Evolutionary conservation across 1,140 invertebrate species (phyloP).

Genomic region (Pseudoatta argentina): DNA sequence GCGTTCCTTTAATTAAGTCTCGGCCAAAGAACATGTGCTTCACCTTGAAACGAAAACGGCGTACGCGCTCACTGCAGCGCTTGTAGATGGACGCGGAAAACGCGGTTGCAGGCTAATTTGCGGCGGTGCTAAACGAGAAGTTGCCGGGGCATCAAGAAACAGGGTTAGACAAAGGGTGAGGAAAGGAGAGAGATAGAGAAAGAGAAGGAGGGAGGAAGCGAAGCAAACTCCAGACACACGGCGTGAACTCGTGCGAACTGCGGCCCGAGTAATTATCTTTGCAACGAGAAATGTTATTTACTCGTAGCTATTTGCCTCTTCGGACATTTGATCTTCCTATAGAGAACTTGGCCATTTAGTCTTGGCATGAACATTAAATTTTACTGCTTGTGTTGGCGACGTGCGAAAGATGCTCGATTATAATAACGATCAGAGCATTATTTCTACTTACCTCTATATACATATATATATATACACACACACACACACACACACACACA

Average conservation of each 20-base stretch:
- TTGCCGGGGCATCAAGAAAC: slow-evolving; percentile 59
- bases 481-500: background rate
- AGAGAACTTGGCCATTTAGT: slow-evolving; percentile 44
- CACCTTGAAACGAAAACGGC: slow-evolving; percentile 20
- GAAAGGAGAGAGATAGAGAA: background rate
- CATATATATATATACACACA: too few species aligned
- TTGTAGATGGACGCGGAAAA: slow-evolving; percentile 48
- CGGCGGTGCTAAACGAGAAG: slow-evolving; percentile 46
- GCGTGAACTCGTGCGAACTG: slow-evolving; percentile 46
- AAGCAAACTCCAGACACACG: slow-evolving; percentile 27
- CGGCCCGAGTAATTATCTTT: slow-evolving; percentile 69
- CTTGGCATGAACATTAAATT: slow-evolving; percentile 58
- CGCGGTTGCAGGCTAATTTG: slow-evolving; percentile 49
- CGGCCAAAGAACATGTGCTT: slow-evolving; percentile 26
- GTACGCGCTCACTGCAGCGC: background rate
- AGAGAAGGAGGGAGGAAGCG: background rate
- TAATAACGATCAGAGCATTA: slow-evolving; percentile 1
- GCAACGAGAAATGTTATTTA: slow-evolving; percentile 63
- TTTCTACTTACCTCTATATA: background rate
- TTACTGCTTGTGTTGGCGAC: background rate
- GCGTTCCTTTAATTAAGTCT: slow-evolving; percentile 48
- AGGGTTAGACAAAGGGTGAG: slow-evolving; percentile 42
- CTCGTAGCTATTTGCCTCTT: slow-evolving; percentile 36
- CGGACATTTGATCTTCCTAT: slow-evolving; percentile 60
- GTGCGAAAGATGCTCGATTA: slow-evolving; percentile 1